Base-by-base conservation (phyloP, 2,113 vertebrate genomes). In the Burhinus oedicnemus region DNA sequence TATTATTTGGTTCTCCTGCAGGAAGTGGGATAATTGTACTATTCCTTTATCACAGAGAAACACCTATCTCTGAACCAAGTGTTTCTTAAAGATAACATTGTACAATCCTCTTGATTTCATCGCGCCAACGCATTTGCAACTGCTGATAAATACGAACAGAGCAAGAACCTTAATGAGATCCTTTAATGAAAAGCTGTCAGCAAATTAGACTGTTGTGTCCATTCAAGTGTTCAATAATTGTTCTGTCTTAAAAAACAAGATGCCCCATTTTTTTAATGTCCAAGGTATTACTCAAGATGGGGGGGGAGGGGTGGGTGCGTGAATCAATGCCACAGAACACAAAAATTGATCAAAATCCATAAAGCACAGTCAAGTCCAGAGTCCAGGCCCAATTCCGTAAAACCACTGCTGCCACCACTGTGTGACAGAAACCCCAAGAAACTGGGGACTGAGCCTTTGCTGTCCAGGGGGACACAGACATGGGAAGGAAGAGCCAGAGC, bases 61-160 rank as follows among this genome's bases (percentile, higher is more conserved):
- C 66, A 80, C 85, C 64, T 49, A 34, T 49, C 66, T 45, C 27
- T 82, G 65, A 65, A 58, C 76, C 83, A 87, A 92, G 77, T 76
- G 86, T 82, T 93, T 64, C 57, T 65, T 27, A 36, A 44, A 89
- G 90, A 94, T 92, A 95, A 96, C 34, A 30, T 40, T 57, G 51
- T 45, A 42, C 65, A 91, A 8, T 45, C 49, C 89, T 72, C 80
- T n/a, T 64, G 83, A 95, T 79, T 96, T 66, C 90, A 92, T 52
- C 89, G 47, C 0, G 0, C 66, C 4, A 5, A 16, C 64, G 45
- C 42, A 60, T 79, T 85, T 87, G 75, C 68, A 90, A 42, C 21
- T 29, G 78, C 87, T 90, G 92, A 69, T 78, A 92, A 92, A 92
- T n/a, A 64, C 7, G 3, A 92, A 80, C 26, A 86, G 69, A 71